Percentiles rank a stretch among this genome's conserved stretches.
Evolutionary conservation across 2,113 vertebrate species (phyloP).

Genomic region (Microcebus lehilahytsara): DNA sequence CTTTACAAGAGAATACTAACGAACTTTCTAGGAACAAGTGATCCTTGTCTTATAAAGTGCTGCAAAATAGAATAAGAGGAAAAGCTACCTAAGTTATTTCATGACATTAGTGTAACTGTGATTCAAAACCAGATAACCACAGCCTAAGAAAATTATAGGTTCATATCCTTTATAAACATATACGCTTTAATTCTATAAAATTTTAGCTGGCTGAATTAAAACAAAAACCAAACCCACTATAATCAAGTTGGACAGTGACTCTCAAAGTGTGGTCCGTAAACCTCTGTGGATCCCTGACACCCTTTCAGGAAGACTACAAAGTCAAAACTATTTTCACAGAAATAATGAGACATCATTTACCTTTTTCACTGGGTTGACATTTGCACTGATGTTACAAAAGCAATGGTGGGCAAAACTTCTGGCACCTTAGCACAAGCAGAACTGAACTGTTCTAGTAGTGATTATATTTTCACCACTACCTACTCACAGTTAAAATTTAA

Average conservation of each 20-base stretch:
- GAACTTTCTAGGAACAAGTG: background rate
- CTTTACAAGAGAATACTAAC: background rate
- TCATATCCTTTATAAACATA: background rate
- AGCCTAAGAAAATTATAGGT: background rate
- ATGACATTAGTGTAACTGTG: background rate
- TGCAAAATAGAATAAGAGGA: background rate
- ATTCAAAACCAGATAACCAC: background rate
- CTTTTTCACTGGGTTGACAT: background rate
- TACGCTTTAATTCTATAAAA: background rate
- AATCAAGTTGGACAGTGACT: background rate
- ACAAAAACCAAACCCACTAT: background rate
- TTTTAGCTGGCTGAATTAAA: background rate
- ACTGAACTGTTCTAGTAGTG: background rate
- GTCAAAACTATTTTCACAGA: background rate
- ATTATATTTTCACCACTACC: background rate
- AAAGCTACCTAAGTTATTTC: background rate
- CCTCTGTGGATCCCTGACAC: background rate
- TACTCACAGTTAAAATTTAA: background rate
- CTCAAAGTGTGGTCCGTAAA: background rate
- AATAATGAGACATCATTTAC: background rate
- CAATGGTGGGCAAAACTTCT: background rate
- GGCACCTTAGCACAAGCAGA: background rate
- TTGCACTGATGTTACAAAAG: background rate
- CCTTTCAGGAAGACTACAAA: background rate
- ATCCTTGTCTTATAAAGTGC: background rate